phyloP scores from a whole-genome alignment of 2,888 invertebrate genomes.

The Polyploca ridens region DNA sequence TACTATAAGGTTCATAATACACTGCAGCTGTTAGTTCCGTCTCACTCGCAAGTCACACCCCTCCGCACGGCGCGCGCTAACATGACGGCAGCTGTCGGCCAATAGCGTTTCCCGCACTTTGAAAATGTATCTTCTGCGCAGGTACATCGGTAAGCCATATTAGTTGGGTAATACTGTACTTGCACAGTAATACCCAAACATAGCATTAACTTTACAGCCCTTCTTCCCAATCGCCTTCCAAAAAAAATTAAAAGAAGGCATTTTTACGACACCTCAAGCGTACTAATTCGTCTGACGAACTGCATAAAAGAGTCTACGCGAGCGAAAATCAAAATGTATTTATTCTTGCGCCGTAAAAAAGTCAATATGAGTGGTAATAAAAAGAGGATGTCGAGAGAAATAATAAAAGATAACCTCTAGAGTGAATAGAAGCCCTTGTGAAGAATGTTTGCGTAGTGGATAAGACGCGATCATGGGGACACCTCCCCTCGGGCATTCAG shows the following conservation, averaged over 20 bases:
- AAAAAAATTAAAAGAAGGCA: slow-evolving; percentile 21
- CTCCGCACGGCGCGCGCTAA: too few species aligned
- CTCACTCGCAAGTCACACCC: too few species aligned
- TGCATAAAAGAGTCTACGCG: slow-evolving; percentile 68
- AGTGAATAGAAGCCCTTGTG: slow-evolving; percentile 81
- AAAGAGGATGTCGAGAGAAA: slow-evolving; percentile 77
- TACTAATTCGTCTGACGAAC: slow-evolving; percentile 77
- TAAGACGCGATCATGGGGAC: slow-evolving; percentile 80
- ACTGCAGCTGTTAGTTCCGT: too few species aligned
- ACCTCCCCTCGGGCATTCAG: slow-evolving; percentile 66
- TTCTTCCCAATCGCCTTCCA: not conserved
- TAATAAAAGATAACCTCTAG: slow-evolving; percentile 83
- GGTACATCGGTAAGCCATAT: too few species aligned
- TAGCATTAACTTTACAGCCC: slow-evolving; percentile 5
- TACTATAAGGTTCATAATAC: too few species aligned
- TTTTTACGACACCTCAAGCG: slow-evolving; percentile 68
- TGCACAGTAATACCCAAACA: not conserved
- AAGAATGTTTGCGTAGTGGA: slow-evolving; percentile 83
- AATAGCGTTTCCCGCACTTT: too few species aligned
- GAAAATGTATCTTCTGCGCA: too few species aligned
- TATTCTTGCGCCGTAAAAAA: slow-evolving; percentile 81
- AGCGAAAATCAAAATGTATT: slow-evolving; percentile 84
- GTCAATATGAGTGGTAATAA: slow-evolving; percentile 83
- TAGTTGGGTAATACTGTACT: too few species aligned
- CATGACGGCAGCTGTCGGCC: too few species aligned